phyloP scores from a whole-genome alignment of 2,113 vertebrate species.

The Dunckerocampus dactyliophorus region DNA sequence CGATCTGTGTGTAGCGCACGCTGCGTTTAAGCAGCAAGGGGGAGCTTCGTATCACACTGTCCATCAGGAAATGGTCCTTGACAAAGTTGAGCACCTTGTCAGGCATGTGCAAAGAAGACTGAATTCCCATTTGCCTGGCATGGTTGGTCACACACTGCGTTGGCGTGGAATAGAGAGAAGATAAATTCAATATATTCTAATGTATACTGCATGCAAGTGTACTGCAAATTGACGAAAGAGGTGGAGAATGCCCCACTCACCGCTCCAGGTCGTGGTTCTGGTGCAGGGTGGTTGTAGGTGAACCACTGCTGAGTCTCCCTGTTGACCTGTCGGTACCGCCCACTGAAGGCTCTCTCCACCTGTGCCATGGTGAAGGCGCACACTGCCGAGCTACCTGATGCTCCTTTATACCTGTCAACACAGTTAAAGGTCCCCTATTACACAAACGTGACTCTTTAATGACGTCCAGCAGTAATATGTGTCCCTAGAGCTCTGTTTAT shows the following conservation, averaged over 20 bases:
- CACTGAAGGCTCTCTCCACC: constrained; percentile 82
- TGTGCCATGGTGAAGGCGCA: constrained; percentile 89
- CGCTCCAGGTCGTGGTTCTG: constrained; percentile 85
- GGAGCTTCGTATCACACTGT: constrained; percentile 80
- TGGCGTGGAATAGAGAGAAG: constrained; percentile 9
- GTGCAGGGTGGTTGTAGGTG: constrained; percentile 83
- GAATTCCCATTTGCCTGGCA: constrained; percentile 79
- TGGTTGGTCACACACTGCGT: constrained; percentile 83
- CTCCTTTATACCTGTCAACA: constrained; percentile 80
- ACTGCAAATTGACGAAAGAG: background rate
- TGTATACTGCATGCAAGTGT: background rate
- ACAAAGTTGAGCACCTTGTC: constrained; percentile 93
- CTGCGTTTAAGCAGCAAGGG: constrained; percentile 80
- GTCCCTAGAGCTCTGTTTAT: too few species aligned
- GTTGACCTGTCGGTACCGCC: constrained; percentile 93
- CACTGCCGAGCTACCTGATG: constrained; percentile 83
- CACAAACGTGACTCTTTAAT: too few species aligned
- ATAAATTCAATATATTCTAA: constrained; percentile 8
- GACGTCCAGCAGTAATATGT: too few species aligned
- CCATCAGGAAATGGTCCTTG: constrained; percentile 96
- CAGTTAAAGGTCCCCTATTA: background rate
- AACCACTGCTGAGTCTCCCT: constrained; percentile 96
- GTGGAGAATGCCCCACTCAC: constrained; percentile 65
- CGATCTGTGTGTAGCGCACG: constrained; percentile 82
- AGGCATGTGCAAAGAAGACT: constrained; percentile 87